Base-by-base conservation (phyloP, 2,113 vertebrate genomes). In the Rostratula benghalensis region DNA sequence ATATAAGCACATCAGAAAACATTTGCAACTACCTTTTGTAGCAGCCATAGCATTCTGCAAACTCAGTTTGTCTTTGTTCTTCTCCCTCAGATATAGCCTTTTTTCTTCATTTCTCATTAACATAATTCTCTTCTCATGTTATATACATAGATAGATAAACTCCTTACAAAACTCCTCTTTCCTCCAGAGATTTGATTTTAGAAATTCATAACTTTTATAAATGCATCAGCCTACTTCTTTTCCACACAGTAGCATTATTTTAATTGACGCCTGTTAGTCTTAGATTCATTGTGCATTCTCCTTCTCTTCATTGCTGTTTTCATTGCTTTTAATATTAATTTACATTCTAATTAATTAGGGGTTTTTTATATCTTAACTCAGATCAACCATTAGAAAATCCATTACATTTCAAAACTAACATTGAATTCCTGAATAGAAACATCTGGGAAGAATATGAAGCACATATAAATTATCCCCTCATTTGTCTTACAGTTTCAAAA, bases 281-380 rank as follows among this genome's bases (percentile, higher is more conserved):
- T 64, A 48, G n/a, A 65, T 83, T 85, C 33, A 59, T 46, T 63
- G 18, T 53, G 37, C 13, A 11, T 88, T 54, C 88, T 78, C 33
- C 6, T 69, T 78, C 53, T 54, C 48, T 63, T 73, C 46, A 43
- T 69, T 59, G 41, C 22, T 90, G 9, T 76, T 90, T 93, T 78
- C 35, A 35, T 83, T 88, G 25, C 12, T 76, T 85, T 31, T 45
- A 85, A 77, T 48, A 59, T 13, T 27, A 5, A 83, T 85, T 94
- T 90, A 48, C 37, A 73, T 94, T 93, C 79, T 74, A 76, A 95
- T 94, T 89, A 89, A 70, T 88, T 94, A 31, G n/a, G n/a, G n/a
- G 21, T 8, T 77, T 78, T 94, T 84, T 68, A 69, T 50, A 63
- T 65, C 53, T 76, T 87, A 54, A 84, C 93, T 94, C 57, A 87